Percentiles rank a stretch among this genome's conserved stretches.
Evolutionary conservation across 37 sponge, comb jelly and placozoan genomes (phyloP).

Genomic region (Aplysina aerophoba): DNA sequence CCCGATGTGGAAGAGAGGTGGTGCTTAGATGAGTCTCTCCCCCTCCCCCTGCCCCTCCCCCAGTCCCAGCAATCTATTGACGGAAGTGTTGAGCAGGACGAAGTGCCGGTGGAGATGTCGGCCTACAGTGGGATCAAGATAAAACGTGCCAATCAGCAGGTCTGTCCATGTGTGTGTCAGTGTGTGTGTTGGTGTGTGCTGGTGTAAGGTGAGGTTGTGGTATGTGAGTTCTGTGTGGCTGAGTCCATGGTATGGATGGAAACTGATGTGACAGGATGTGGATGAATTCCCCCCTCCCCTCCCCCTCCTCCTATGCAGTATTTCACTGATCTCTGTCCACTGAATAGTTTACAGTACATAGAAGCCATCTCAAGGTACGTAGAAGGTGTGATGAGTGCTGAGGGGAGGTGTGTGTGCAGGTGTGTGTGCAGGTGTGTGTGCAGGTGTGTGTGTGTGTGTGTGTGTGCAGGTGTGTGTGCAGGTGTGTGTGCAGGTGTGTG

Average conservation of each 20-base stretch:
- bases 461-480: background rate
- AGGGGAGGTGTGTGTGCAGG: constrained; percentile 3
- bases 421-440: constrained; percentile 25
- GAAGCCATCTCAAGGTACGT: background rate
- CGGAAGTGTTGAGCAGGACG: too few species aligned
- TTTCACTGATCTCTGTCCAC: background rate
- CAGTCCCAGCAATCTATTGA: too few species aligned
- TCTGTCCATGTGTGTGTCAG: background rate
- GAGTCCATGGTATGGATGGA: too few species aligned
- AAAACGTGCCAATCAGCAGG: background rate
- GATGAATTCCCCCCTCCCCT: background rate
- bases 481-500: constrained; percentile 32
- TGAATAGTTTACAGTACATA: background rate
- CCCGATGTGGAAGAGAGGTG: too few species aligned
- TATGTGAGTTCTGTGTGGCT: constrained; percentile 17
- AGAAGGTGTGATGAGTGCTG: background rate
- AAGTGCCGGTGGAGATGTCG: too few species aligned
- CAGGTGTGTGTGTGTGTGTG: constrained; percentile 24
- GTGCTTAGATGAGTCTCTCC: too few species aligned
- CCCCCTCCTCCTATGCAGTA: background rate
- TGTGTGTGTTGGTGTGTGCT: background rate
- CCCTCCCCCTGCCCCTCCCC: too few species aligned
- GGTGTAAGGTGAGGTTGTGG: background rate
- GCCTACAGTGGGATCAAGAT: constrained; percentile 1
- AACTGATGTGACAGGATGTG: too few species aligned